Base-by-base conservation (phyloP, 2,113 vertebrate genomes). In the Sceloporus undulatus region DNA sequence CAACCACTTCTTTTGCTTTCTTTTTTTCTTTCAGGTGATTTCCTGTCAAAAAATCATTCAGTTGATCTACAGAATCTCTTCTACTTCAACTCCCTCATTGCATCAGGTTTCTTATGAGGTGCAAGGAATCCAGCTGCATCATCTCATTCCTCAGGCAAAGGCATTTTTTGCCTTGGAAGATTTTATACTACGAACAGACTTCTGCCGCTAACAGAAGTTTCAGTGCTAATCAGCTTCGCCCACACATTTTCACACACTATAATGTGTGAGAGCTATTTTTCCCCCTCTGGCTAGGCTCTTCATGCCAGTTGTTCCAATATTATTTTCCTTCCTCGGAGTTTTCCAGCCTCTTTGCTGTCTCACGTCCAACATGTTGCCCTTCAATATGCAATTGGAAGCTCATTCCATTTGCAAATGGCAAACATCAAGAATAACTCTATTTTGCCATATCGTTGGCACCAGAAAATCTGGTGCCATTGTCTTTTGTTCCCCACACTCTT, bases 161-260 rank as follows among this genome's bases (percentile, higher is more conserved):
- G 2, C n/a, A 52, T 62, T 78, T 85, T 42, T 66, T 42, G 19
- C 29, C n/a, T 38, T 73, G 65, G 19, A 56, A 38, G 77, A 56
- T 56, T 71, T 79, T 18, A 16, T 70, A 71, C 40, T 8, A 56
- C 11, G 85, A 79, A 79, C 85, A 40, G 66, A 56, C 62, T 59
- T 56, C 2, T 16, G 11, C 21, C 40, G 42, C 77, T 73, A 48
- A 87, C 77, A 80, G 59, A 62, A 11, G 65, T 27, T 18, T 27
- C 29, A 40, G 19, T 79, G 48, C 42, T 56, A 80, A 56, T 87
- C 85, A 80, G 77, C 66, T 87, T 87, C 66, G 1, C 65, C 85
- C 66, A 59, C 77, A 54, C 48, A 18, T 80, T 71, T 87, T 87
- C 48, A 29, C 66, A 87, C 66, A 87, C 48, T 23, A 25, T 86